Percentiles rank a stretch among this genome's conserved stretches.
These are phyloP conservation scores for Chauna torquata DNA, from an alignment of 2,113 vertebrate species.

Conservation along the genomic window DNA sequence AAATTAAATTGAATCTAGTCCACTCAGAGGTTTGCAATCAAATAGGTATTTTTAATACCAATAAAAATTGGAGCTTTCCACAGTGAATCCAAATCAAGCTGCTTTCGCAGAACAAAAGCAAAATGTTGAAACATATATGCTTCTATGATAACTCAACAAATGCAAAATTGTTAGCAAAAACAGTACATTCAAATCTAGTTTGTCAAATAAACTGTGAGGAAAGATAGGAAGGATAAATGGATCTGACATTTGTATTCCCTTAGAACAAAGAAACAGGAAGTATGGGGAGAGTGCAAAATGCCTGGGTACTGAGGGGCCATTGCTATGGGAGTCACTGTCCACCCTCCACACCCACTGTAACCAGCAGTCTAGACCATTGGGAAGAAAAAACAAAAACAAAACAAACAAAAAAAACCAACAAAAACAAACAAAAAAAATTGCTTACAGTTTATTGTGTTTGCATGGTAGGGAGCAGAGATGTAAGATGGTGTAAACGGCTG, in stretches of 20 bases:
- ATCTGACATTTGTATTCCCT: not conserved
- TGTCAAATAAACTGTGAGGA: constrained; percentile 2
- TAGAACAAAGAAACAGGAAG: not conserved
- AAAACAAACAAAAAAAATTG: not conserved
- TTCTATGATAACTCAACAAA: constrained; percentile 5
- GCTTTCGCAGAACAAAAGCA: constrained; percentile 40
- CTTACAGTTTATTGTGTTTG: too few relatives aligned
- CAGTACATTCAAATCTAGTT: not conserved
- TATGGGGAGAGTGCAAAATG: not conserved
- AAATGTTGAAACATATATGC: constrained; percentile 20
- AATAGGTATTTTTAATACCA: constrained; percentile 60
- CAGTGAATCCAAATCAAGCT: constrained; percentile 46
- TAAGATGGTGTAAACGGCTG: not conserved
- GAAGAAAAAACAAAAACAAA: not conserved
- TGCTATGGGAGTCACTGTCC: not conserved
- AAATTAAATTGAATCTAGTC: constrained; percentile 42
- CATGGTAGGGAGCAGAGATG: not conserved
- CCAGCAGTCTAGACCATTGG: not conserved
- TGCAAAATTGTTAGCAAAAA: constrained; percentile 33
- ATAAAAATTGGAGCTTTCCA: constrained; percentile 58
- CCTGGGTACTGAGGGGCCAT: not conserved
- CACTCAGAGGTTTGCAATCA: constrained; percentile 49
- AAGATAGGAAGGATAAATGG: constrained; percentile 20
- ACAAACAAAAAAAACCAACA: not conserved
- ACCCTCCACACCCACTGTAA: not conserved